phyloP scores from a whole-genome alignment of 2,113 vertebrate genomes.

The Oryzias javanicus region DNA sequence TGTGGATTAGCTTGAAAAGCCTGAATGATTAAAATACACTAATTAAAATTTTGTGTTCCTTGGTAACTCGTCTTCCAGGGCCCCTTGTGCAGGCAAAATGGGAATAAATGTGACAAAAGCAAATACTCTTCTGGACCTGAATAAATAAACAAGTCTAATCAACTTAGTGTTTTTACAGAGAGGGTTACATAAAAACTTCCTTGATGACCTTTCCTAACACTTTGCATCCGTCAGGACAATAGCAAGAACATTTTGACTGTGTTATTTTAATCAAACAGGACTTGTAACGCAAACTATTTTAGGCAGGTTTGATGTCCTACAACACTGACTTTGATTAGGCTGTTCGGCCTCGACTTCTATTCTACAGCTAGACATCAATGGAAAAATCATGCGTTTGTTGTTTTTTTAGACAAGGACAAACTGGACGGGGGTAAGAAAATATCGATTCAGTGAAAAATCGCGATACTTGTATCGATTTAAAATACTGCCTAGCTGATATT shows the following conservation, averaged over 20 bases:
- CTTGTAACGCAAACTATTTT: conserved; percentile 25
- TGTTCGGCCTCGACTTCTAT: conserved; percentile 34
- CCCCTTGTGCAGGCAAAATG: conserved; percentile 99
- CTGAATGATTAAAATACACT: conserved; percentile 99
- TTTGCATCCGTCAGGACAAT: conserved; percentile 47
- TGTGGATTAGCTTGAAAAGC: conserved; percentile 99
- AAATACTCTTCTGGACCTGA: conserved; percentile 93
- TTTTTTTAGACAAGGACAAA: neutral
- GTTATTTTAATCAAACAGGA: conserved; percentile 46
- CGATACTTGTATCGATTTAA: too few species aligned
- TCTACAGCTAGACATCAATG: conserved; percentile 36
- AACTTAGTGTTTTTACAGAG: conserved; percentile 77
- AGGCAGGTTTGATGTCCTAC: conserved; percentile 45
- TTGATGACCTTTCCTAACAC: conserved; percentile 61
- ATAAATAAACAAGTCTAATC: conserved; percentile 95
- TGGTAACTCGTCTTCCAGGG: conserved; percentile 99
- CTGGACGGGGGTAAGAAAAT: too few species aligned
- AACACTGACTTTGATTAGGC: conserved; percentile 34
- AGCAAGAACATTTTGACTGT: conserved; percentile 31
- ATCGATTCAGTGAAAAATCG: too few species aligned
- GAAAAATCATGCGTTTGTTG: conserved; percentile 23
- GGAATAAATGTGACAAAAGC: conserved; percentile 99
- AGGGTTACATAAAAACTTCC: conserved; percentile 65
- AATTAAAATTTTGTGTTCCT: conserved; percentile 99
- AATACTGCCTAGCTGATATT: too few species aligned